Evolutionary conservation across 2,113 vertebrate genomes (phyloP).

Genomic region (Nannospalax galili): DNA sequence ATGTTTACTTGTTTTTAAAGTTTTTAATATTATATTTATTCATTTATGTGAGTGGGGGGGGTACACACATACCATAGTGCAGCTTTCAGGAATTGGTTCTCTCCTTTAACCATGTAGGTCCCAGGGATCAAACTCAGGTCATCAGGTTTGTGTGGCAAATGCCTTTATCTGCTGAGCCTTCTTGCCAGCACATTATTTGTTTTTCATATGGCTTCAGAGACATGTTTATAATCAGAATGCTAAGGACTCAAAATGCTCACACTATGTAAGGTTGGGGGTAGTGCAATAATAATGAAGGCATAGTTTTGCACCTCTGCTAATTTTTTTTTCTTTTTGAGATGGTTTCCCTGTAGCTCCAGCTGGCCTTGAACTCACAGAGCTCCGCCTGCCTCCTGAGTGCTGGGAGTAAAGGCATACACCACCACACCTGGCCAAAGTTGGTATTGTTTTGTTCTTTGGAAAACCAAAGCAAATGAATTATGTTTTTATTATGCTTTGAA

Average conservation of each 20-base stretch:
- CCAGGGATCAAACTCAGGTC: neutral
- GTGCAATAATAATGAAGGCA: neutral
- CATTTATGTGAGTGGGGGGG: too few relatives aligned
- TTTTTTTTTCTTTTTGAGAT: too few relatives aligned
- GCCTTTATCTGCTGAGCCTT: neutral
- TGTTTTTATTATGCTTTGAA: slow-evolving; percentile 46
- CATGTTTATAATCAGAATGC: neutral
- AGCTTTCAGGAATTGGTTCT: neutral
- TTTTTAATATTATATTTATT: neutral
- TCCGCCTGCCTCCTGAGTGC: too few relatives aligned
- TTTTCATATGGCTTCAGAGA: neutral
- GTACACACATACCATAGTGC: too few relatives aligned
- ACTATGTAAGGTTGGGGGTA: neutral
- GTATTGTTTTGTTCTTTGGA: neutral
- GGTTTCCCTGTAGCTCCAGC: too few relatives aligned
- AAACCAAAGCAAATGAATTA: slow-evolving; percentile 28
- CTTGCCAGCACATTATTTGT: neutral
- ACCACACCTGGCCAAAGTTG: too few relatives aligned
- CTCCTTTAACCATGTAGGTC: neutral
- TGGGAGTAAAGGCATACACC: too few relatives aligned
- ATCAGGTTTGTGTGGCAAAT: neutral
- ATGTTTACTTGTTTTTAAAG: neutral
- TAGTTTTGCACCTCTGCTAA: too few relatives aligned
- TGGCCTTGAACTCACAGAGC: too few relatives aligned
- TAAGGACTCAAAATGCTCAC: neutral